phyloP scores from a whole-genome alignment of 2,797 vertebrate species.

The Garrulus glandarius region DNA sequence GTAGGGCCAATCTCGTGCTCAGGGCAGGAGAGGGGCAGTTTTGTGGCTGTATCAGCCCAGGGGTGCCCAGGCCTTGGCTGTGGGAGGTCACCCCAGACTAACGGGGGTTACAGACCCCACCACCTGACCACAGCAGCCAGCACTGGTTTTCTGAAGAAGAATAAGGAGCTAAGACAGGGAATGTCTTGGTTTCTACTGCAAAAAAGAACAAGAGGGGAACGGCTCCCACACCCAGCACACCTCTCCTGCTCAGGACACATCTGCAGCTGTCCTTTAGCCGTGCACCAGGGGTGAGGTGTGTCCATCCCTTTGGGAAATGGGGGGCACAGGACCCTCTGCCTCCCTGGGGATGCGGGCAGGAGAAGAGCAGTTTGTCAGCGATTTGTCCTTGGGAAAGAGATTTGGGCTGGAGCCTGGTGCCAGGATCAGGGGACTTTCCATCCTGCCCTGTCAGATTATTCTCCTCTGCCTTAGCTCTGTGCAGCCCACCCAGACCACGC shows the following conservation, averaged over 20 bases:
- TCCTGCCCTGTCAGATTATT: not conserved
- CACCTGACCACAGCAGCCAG: not conserved
- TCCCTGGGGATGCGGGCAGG: not conserved
- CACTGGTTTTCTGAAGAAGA: not conserved
- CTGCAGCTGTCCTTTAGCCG: rapidly evolving
- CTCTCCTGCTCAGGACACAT: not conserved
- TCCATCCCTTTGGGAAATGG: not conserved
- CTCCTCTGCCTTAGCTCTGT: not conserved
- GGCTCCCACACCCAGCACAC: not conserved
- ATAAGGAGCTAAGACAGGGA: not conserved
- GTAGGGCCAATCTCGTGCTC: rapidly evolving
- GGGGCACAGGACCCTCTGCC: not conserved
- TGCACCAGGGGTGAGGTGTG: not conserved
- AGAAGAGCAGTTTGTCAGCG: not conserved
- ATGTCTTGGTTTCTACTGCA: rapidly evolving
- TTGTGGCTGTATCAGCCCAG: not conserved
- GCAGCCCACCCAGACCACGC: not conserved
- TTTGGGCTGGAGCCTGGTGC: not conserved
- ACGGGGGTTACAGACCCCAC: not conserved
- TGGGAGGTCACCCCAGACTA: not conserved
- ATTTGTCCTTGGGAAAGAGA: not conserved
- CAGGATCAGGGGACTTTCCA: not conserved
- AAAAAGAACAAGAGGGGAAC: not conserved
- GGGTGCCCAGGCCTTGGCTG: not conserved
- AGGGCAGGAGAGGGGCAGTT: not conserved